Evolutionary conservation across 1,140 invertebrate genomes (phyloP).

Genomic region (Drosophila funebris): DNA sequence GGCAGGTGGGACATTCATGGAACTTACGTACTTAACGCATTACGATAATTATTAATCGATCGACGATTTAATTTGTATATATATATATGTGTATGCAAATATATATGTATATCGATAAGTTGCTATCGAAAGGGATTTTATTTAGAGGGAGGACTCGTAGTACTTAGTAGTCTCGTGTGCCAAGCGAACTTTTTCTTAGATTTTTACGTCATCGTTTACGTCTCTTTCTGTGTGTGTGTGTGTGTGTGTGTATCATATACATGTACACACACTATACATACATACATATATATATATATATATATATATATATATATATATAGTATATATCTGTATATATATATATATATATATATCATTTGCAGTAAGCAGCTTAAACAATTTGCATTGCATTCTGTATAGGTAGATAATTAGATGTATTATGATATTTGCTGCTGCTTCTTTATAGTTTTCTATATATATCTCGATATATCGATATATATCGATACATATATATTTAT

Average conservation of each 20-base stretch:
- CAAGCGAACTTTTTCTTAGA: constrained; percentile 42
- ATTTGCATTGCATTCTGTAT: constrained; percentile 32
- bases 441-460: constrained; percentile 23
- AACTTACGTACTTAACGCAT: constrained; percentile 55
- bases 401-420: constrained; percentile 42
- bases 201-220: constrained; percentile 29
- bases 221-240: no score
- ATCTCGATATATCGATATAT: constrained; percentile 14
- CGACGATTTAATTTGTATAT: not conserved
- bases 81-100: constrained; percentile 14
- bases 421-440: constrained; percentile 27
- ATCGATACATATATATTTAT: no score
- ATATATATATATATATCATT: constrained; percentile 14
- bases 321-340: constrained; percentile 9
- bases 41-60: constrained; percentile 27
- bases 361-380: constrained; percentile 42
- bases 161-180: constrained; percentile 30
- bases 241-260: constrained; percentile 6
- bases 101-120: constrained; percentile 40
- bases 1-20: constrained; percentile 79
- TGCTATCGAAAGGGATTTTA: no score
- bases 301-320: constrained; percentile 26
- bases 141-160: constrained; percentile 6
- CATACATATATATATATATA: constrained; percentile 1
- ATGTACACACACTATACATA: constrained; percentile 20